phyloP scores from a whole-genome alignment of 2,797 vertebrate genomes.

The Pseudomugil tenellus region DNA sequence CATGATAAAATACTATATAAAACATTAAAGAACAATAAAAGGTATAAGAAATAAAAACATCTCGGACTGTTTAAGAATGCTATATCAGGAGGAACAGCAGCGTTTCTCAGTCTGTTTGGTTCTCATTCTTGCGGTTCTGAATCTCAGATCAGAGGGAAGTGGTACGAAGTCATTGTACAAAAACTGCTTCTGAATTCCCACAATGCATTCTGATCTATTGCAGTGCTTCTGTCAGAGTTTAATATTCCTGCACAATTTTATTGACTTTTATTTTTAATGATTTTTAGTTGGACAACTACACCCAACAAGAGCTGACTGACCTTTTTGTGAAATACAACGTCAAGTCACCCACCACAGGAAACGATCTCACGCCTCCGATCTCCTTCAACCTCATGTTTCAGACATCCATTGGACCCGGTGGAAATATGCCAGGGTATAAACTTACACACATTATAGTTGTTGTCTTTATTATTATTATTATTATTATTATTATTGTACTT shows the following conservation, averaged over 20 bases:
- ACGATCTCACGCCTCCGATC: slow-evolving; percentile 92
- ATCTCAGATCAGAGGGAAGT: too few species aligned
- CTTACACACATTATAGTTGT: rapidly evolving
- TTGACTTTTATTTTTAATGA: neutral
- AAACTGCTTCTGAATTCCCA: too few species aligned
- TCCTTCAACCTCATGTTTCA: slow-evolving; percentile 99
- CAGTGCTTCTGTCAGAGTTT: neutral
- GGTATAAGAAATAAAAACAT: too few species aligned
- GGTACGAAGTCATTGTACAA: too few species aligned
- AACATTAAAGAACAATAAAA: too few species aligned
- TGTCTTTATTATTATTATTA: neutral
- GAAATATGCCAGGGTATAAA: slow-evolving; percentile 93
- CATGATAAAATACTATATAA: too few species aligned
- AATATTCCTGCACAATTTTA: neutral
- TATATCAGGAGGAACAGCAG: too few species aligned
- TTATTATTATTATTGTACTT: too few species aligned
- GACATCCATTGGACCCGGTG: slow-evolving; percentile 97
- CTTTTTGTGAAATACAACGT: slow-evolving; percentile 96
- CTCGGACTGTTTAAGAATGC: too few species aligned
- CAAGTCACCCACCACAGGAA: slow-evolving; percentile 94
- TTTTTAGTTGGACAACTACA: slow-evolving; percentile 93
- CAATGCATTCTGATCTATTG: neutral
- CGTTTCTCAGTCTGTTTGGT: too few species aligned
- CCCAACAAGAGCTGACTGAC: slow-evolving; percentile 91
- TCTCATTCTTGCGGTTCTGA: too few species aligned